Evolutionary conservation across 2,888 invertebrate genomes (phyloP), one percentile per base, ranked within the genome.

Genomic region (Yponomeuta sedellus): DNA sequence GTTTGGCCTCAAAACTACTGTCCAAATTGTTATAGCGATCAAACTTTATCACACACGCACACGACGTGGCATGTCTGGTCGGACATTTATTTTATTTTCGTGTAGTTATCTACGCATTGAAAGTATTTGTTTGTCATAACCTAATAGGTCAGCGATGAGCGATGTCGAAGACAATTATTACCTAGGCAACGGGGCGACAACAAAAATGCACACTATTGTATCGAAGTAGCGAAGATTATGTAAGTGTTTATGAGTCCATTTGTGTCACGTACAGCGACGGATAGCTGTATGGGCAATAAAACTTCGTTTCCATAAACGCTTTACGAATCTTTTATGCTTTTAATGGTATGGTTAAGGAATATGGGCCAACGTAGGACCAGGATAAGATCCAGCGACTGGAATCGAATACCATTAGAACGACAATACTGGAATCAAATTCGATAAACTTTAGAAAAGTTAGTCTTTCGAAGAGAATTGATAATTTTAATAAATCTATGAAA

Each of bases 101-200:
- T 64, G 66, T 75, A 71, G 74, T 66, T 71, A 70, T 72, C 74
- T 76, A 74, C 70, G 74, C 40, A 58, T 59, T 75, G 74, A 76
- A 74, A 75, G 75, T 79, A 73, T 77, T 73, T 83, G 83, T 85
- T 82, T 84, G 88, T 89, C 88, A 86, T 87, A 85, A 84, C 79
- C 83, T 87, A 85, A 86, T 88, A 82, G 82, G 74, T 73, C 69
- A 74, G 73, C 82, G 82, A 81, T 82, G 83, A 83, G 76, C 81
- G 76, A 77, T 78, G 78, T 80, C 77, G 78, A 88, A 89, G 88
- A 89, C 87, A 85, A 83, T 79, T 79, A 85, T 87, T 74, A 73
- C 80, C 86, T 70, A 72, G 86, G 79, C 74, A 73, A 89, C 89
- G 69, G 69, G 74, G 72, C 75, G 73, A 80, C 88, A 89, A 89